These are phyloP conservation scores for Uropsilus gracilis DNA, from an alignment of 2,113 vertebrate species.

Conservation along the genomic window DNA sequence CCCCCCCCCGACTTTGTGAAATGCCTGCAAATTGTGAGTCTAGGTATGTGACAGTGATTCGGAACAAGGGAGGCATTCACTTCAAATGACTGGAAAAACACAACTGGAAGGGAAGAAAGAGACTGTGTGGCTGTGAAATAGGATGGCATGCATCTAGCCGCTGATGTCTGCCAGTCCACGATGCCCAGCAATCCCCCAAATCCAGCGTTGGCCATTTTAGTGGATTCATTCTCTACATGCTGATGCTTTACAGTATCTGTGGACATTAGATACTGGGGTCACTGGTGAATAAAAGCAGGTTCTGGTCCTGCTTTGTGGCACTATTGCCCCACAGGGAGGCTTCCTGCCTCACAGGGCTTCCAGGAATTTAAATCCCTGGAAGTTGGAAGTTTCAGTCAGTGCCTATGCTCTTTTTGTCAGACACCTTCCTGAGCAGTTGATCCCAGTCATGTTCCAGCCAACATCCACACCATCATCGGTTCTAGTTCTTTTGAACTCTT, in stretches of 20 bases:
- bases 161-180: background rate
- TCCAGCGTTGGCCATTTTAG: background rate
- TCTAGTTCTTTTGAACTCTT: background rate
- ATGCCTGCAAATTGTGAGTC: slow-evolving; percentile 47
- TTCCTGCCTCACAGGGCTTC: too few relatives aligned
- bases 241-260: background rate
- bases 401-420: background rate
- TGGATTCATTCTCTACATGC: rapidly evolving
- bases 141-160: background rate
- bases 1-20: slow-evolving; percentile 49
- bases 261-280: background rate
- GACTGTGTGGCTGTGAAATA: background rate
- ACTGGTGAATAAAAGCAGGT: background rate
- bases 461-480: background rate
- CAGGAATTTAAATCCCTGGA: background rate
- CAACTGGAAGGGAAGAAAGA: background rate
- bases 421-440: background rate
- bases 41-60: slow-evolving; percentile 70
- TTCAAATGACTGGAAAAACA: background rate
- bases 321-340: rapidly evolving
- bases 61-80: slow-evolving; percentile 6
- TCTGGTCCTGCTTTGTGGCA: background rate
- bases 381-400: background rate
- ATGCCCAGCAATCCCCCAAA: background rate
- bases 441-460: background rate